Evolutionary conservation across 2,888 invertebrate genomes (phyloP), one percentile per base, ranked within the genome.

Genomic region (Netelia inedita): DNA sequence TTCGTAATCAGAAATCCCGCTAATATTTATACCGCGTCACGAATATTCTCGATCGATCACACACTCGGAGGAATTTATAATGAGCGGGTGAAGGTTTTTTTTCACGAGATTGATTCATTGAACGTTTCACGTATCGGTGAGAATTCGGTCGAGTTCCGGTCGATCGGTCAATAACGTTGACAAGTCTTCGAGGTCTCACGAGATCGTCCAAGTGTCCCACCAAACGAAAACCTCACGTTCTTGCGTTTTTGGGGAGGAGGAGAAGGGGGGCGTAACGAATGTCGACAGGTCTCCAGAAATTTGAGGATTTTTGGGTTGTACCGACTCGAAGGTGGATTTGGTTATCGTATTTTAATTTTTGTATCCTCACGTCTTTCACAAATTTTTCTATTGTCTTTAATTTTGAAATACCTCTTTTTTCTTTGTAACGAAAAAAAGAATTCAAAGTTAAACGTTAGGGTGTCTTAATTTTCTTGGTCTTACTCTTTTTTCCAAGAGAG

Each of bases 21-120:
- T 28, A 46, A 59, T 72, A 75, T 79, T 85, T 82, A 82, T 82
- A 74, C 53, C 82, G 85, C 82, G 89, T 92, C 93, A 93, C 93
- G 93, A 85, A 90, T 86, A 87, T 90, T 91, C 87, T 87, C 92
- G 89, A 93, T 93, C 93, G 91, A 93, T 93, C 93, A 93, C 83
- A 59, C 11, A 5, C 10, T 11, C n/a, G 14, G 2, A 6, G 28
- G 68, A 57, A 65, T 46, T 14, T 71, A 21, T 8, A 21, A 23
- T 53, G 11, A 35, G 19, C 41, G 43, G 9, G 35, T 21, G 55
- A 23, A 41, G 21, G 9, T 65, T 65, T 35, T 35, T 28, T 53
- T 61, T 14, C 9, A 43, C 65, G 63, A 23, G 61, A 41, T 79
- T 28, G 19, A 57, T 16, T 71, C 63, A 73, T 74, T 82, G 66